Base-by-base conservation (phyloP, 2,113 vertebrate genomes). In the Solea senegalensis region DNA sequence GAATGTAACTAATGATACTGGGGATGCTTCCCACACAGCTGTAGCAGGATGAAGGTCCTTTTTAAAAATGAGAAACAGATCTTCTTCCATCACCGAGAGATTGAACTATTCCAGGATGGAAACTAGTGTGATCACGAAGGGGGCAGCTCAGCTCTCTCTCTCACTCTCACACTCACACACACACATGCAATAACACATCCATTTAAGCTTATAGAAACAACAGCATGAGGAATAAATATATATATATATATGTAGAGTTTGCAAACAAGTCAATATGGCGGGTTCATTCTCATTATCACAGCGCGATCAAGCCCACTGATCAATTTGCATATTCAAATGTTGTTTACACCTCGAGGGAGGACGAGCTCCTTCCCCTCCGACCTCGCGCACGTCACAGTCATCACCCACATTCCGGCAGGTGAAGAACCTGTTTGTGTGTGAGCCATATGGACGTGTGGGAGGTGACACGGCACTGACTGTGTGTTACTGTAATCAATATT, bases 31-130 rank as follows among this genome's bases (percentile, higher is more conserved):
- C 78, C 85, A 80, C 86, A 68, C 70, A 50, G 80, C 76, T 78
- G 65, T 15, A 78, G 86, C 76, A 54, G 60, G 41, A 83, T 41
- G 66, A 74, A 80, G 75, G 55, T 65, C 64, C 48, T 70, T 78
- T 63, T 34, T 2, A 48, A 48, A 81, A 89, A 88, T 86, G 79
- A 83, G 79, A 87, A 90, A 52, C 86, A 87, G 88, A 89, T 79
- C 63, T 83, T 84, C 88, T 78, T 83, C 79, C 84, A 76, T n/a
- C 40, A 77, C 72, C 41, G 62, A 76, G 71, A 71, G 80, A 75
- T 71, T 9, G 65, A 57, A 67, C 59, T 44, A 48, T 80, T 83
- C 75, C 80, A 80, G 59, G 65, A 84, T 84, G 86, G 85, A 90
- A 90, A 88, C 48, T 79, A 70, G 61, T 51, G 71, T 65, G 62